A percentile compares a stretch with the other conserved stretches of the same genome.
Evolutionary conservation across 2,888 invertebrate species (phyloP).

Genomic region (Coecobrya sp.): DNA sequence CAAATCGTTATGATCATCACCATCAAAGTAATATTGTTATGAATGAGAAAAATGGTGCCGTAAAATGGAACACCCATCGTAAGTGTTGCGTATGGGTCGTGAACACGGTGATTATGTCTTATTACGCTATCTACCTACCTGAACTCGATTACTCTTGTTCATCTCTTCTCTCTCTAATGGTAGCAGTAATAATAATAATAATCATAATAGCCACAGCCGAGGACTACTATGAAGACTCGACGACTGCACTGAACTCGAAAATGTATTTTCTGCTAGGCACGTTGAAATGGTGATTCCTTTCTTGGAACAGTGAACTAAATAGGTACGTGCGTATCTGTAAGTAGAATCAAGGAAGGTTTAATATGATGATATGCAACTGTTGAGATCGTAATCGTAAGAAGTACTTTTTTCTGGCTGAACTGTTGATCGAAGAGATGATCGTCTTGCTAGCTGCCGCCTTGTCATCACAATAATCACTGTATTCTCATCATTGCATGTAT

Average conservation of each 20-base stretch:
- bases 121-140: conserved; percentile 77
- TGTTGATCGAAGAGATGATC: conserved; percentile 49
- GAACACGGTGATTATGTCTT: conserved; percentile 75
- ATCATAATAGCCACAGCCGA: neutral
- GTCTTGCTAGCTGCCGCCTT: conserved; percentile 75
- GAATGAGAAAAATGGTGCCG: conserved; percentile 66
- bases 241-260: neutral
- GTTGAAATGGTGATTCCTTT: conserved; percentile 51
- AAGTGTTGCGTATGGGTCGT: conserved; percentile 60
- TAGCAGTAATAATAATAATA: conserved; percentile 53
- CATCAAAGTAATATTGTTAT: conserved; percentile 63
- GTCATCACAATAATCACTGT: conserved; percentile 81
- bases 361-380: neutral
- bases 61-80: conserved; percentile 76
- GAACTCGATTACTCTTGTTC: conserved; percentile 73
- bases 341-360: neutral
- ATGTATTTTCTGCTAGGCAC: neutral
- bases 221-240: too few relatives aligned
- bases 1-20: conserved; percentile 10
- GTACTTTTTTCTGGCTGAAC: conserved; percentile 23
- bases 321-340: neutral
- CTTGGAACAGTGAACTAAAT: conserved; percentile 57
- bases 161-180: conserved; percentile 57
- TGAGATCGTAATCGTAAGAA: neutral
- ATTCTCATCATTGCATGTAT: conserved; percentile 63